Percentiles rank a stretch among this genome's conserved stretches.
Evolutionary conservation across 2,888 invertebrate genomes (phyloP).

Genomic region (Caenorhabditis becei): DNA sequence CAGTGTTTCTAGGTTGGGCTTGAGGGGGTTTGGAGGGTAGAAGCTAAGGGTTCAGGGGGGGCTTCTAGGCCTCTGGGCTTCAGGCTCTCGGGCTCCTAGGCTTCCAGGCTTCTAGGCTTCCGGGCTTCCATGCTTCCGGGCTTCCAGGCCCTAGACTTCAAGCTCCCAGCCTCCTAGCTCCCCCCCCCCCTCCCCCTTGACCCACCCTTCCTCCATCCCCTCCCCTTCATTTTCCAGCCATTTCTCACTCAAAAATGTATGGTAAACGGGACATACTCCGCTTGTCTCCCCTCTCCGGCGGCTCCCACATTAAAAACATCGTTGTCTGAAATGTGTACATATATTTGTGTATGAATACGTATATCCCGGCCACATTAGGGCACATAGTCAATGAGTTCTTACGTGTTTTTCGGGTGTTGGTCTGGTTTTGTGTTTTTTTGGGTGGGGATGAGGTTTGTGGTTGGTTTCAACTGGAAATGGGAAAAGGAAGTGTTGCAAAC

Average conservation of each 20-base stretch:
- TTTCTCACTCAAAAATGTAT: slow-evolving; percentile 40
- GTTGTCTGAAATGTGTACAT: slow-evolving; percentile 7
- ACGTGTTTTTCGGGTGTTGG: background rate
- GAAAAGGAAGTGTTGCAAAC: background rate
- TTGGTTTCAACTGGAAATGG: no score
- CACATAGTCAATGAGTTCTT: slow-evolving; percentile 48
- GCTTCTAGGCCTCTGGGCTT: no score
- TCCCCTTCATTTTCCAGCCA: no score
- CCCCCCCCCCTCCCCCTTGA: background rate
- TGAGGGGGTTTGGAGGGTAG: no score
- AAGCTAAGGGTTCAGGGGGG: no score
- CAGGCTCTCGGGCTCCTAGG: no score
- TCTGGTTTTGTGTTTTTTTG: slow-evolving; percentile 2
- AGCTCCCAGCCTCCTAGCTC: no score
- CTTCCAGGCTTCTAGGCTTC: no score
- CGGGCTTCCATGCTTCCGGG: no score
- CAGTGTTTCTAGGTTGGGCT: no score
- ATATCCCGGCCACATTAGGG: slow-evolving; percentile 31
- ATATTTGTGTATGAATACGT: slow-evolving; percentile 17
- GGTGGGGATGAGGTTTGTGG: background rate
- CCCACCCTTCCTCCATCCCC: no score
- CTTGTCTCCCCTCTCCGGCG: background rate
- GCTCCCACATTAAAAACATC: slow-evolving; percentile 54
- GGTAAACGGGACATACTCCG: slow-evolving; percentile 21
- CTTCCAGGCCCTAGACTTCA: no score